These are phyloP conservation scores for Galemys pyrenaicus DNA, from an alignment of 2,113 vertebrate genomes.

Conservation along the genomic window DNA sequence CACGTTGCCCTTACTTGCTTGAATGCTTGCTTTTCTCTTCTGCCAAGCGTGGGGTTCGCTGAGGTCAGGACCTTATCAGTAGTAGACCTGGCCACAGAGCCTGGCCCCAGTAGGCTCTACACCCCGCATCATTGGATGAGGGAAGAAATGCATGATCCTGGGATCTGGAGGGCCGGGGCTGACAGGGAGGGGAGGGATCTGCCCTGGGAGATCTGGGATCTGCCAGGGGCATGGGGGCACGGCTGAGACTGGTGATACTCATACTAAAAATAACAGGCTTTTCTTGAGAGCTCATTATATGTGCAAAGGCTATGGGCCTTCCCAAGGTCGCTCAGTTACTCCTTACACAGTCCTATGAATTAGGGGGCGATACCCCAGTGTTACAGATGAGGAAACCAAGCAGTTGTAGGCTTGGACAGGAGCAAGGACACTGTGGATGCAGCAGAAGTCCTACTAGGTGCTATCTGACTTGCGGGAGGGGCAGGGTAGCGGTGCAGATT, in stretches of 20 bases:
- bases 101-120: background rate
- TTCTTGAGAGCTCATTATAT: fast-evolving
- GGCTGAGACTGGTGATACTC: background rate
- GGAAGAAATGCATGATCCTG: background rate
- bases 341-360: background rate
- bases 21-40: background rate
- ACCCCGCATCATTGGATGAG: background rate
- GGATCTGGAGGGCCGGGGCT: background rate
- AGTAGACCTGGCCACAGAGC: background rate
- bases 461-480: background rate
- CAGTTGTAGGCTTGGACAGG: background rate
- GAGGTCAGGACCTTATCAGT: background rate
- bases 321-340: background rate
- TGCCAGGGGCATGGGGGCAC: too few species aligned
- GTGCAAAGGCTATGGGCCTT: background rate
- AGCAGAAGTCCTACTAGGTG: background rate
- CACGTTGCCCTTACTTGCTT: background rate
- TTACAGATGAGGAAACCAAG: background rate
- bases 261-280: background rate
- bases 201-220: too few species aligned
- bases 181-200: too few species aligned
- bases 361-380: background rate
- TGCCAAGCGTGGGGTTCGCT: background rate
- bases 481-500: fast-evolving
- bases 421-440: background rate